These are phyloP conservation scores for Nomada lathburiana DNA, from an alignment of 2,888 invertebrate genomes.

Conservation along the genomic window DNA sequence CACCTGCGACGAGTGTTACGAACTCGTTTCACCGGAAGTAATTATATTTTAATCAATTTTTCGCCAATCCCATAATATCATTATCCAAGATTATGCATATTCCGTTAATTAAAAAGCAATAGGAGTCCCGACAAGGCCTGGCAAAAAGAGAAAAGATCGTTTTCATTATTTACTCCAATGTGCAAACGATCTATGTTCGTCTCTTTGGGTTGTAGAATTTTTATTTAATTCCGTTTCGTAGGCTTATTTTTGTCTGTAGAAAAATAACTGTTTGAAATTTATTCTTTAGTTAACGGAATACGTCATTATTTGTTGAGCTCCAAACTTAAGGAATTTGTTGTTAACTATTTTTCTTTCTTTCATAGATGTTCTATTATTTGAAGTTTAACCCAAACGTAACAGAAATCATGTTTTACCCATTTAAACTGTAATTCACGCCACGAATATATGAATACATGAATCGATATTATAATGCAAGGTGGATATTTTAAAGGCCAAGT, in stretches of 20 bases:
- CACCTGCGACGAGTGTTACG: background rate
- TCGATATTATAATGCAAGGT: background rate
- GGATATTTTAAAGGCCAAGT: background rate
- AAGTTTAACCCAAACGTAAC: background rate
- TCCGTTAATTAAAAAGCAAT: slow-evolving; percentile 43
- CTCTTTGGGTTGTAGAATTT: background rate
- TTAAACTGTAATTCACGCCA: background rate
- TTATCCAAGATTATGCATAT: slow-evolving; percentile 55
- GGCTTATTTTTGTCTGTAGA: background rate
- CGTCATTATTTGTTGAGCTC: too few relatives aligned
- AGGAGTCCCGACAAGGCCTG: background rate
- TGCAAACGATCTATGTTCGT: background rate
- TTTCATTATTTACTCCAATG: background rate
- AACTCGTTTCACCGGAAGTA: slow-evolving; percentile 45
- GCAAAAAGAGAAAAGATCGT: background rate
- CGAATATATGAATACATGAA: background rate
- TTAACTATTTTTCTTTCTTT: too few relatives aligned
- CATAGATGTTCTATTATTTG: too few relatives aligned
- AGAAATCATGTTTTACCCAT: background rate
- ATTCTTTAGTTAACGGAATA: background rate
- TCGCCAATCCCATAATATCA: slow-evolving; percentile 37
- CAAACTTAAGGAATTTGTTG: too few relatives aligned
- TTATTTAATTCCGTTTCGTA: background rate
- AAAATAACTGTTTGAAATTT: background rate
- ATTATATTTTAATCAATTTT: slow-evolving; percentile 68